These are phyloP conservation scores for Resseliella maxima DNA, from an alignment of 2,888 invertebrate genomes.

Conservation along the genomic window DNA sequence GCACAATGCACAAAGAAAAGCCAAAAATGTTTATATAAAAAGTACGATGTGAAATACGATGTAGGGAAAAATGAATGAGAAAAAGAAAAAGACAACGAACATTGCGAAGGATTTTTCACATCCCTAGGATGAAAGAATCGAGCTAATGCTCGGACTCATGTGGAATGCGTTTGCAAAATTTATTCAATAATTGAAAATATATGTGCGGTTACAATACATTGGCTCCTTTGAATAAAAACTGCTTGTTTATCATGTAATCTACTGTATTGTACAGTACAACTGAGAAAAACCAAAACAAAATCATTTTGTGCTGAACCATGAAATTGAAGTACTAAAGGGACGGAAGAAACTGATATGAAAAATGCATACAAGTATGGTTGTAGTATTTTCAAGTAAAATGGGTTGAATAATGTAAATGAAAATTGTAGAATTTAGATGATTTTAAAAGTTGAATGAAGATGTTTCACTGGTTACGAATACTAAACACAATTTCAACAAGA, in stretches of 20 bases:
- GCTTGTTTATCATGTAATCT: neutral
- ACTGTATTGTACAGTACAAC: neutral
- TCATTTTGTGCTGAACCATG: neutral
- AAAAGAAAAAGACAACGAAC: neutral
- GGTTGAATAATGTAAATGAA: constrained; percentile 55
- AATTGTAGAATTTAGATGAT: constrained; percentile 17
- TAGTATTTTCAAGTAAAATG: neutral
- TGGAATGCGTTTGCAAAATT: constrained; percentile 35
- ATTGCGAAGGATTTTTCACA: neutral
- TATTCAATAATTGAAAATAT: constrained; percentile 55
- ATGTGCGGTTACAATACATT: constrained; percentile 44
- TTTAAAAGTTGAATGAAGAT: constrained; percentile 40
- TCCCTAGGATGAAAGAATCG: neutral
- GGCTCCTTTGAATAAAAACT: neutral
- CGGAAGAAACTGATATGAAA: neutral
- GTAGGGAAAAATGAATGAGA: neutral
- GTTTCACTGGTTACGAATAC: constrained; percentile 7
- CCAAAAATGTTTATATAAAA: neutral
- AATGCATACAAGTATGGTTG: neutral
- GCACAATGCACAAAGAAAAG: neutral
- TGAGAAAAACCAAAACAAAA: constrained; percentile 5
- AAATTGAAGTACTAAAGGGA: neutral
- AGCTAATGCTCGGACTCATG: constrained; percentile 10
- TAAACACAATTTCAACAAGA: neutral
- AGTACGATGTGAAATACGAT: neutral